Conservation (phyloP, 2,113 vertebrate genomes). For the Microtus ochrogaster region DNA sequence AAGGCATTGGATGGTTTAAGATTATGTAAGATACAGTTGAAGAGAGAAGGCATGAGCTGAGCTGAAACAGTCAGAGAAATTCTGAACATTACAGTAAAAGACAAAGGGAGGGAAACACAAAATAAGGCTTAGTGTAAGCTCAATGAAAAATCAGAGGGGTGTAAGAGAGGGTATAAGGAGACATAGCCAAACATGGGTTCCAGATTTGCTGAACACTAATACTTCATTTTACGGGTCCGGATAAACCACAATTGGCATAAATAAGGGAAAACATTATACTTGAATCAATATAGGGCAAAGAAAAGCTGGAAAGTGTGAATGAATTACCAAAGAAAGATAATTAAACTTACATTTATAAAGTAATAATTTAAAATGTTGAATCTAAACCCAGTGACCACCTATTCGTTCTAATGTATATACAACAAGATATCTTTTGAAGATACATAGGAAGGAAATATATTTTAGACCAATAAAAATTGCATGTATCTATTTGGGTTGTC, state of each 20-base stretch:
- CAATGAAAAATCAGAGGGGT: neutral
- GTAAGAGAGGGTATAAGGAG: neutral
- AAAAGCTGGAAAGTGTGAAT: neutral
- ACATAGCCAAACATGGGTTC: neutral
- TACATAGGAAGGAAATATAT: neutral
- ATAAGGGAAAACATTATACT: neutral
- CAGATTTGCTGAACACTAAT: neutral
- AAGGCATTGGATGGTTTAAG: too few species aligned
- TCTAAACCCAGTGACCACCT: neutral
- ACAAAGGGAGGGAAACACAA: too few species aligned
- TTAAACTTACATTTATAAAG: neutral
- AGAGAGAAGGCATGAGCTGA: neutral
- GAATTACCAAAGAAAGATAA: neutral
- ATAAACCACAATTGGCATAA: neutral
- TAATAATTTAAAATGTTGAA: neutral
- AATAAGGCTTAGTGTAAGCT: neutral
- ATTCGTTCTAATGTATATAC: neutral
- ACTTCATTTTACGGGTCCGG: neutral
- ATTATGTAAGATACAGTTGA: neutral
- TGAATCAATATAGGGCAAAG: conserved; percentile 5
- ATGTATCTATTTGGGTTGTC: neutral
- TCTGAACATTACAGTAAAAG: neutral
- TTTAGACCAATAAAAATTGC: neutral
- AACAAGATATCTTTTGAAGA: neutral
- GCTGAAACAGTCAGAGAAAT: neutral